phyloP scores from a whole-genome alignment of 2,797 vertebrate genomes.

The Onychomys torridus region DNA sequence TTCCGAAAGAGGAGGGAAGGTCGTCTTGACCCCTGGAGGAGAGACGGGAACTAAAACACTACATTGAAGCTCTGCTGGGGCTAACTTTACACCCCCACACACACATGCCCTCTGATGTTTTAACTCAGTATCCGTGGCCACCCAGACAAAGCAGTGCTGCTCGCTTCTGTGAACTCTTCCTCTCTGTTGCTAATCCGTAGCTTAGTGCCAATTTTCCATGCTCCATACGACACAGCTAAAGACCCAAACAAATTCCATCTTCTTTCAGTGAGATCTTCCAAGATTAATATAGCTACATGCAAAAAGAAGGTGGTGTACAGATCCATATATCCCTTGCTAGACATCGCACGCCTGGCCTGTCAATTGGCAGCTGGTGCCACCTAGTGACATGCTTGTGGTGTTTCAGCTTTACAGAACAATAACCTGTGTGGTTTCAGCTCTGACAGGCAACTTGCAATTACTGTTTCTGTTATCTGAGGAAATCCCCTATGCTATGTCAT shows the following conservation, averaged over 20 bases:
- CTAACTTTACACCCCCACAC: neutral
- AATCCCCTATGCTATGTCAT: neutral
- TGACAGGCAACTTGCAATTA: conserved; percentile 16
- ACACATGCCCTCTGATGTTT: neutral
- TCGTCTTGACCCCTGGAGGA: neutral
- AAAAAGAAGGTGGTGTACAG: neutral
- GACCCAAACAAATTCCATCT: neutral
- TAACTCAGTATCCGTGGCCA: neutral
- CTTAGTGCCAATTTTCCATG: neutral
- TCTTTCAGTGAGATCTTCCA: conserved; percentile 25
- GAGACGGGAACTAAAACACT: neutral
- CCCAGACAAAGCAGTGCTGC: neutral
- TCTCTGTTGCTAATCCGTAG: neutral
- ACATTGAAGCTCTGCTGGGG: neutral
- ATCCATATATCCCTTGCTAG: neutral
- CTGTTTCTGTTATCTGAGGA: neutral
- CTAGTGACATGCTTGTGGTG: conserved; percentile 64
- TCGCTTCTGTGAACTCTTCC: neutral
- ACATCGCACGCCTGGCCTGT: neutral
- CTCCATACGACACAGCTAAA: conserved; percentile 17
- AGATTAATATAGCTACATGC: neutral
- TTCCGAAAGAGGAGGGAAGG: neutral
- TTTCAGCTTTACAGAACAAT: neutral
- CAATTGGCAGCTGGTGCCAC: conserved; percentile 69
- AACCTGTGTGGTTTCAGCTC: neutral